Conservation (phyloP, 2,113 vertebrate genomes). For the Mohoua ochrocephala region DNA sequence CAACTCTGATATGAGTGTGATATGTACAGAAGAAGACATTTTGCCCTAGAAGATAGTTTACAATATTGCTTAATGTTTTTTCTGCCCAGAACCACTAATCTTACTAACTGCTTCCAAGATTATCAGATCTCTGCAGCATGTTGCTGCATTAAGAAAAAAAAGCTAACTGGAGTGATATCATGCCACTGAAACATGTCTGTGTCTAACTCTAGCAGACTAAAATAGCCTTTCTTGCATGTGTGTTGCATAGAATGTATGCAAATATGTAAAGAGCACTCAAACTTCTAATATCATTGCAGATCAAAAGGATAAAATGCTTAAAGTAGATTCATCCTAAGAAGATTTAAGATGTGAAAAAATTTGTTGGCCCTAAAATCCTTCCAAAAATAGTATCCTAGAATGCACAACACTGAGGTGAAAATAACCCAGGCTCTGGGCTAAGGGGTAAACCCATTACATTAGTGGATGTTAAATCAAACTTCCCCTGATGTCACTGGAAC, state of each 20-base stretch:
- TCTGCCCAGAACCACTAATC: background rate
- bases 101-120: background rate
- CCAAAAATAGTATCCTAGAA: background rate
- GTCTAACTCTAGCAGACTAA: background rate
- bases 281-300: background rate
- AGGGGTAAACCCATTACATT: background rate
- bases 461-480: background rate
- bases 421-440: background rate
- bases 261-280: background rate
- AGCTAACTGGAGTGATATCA: background rate
- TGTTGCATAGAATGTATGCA: background rate
- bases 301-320: background rate
- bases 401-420: background rate
- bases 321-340: background rate
- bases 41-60: background rate
- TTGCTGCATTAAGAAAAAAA: background rate
- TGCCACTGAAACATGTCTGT: background rate
- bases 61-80: background rate
- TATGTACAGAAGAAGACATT: background rate
- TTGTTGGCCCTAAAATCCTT: background rate
- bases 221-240: background rate
- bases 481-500: background rate
- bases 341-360: background rate
- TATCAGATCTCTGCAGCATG: background rate
- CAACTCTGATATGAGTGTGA: background rate